Percentiles rank a stretch among this genome's conserved stretches.
These are phyloP conservation scores for Aleadryas rufinucha DNA, from an alignment of 2,113 vertebrate genomes.

Conservation along the genomic window DNA sequence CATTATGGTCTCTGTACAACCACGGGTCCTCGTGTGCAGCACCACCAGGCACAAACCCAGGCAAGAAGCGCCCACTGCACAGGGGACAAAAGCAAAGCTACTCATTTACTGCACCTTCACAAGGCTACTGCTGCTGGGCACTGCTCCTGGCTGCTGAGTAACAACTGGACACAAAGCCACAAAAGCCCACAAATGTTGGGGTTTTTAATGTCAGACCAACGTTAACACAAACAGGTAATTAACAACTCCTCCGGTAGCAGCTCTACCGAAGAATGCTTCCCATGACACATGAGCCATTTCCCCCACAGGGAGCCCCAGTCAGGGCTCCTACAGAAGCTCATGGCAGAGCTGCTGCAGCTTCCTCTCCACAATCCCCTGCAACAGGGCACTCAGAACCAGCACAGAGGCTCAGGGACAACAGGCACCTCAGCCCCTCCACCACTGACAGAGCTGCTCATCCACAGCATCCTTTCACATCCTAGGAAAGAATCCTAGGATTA, in stretches of 20 bases:
- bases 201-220: background rate
- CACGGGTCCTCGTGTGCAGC: background rate
- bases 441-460: background rate
- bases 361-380: background rate
- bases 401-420: accelerated
- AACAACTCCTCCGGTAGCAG: background rate
- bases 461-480: background rate
- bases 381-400: background rate
- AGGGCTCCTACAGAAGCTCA: background rate
- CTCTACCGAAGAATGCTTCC: background rate
- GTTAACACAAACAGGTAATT: background rate
- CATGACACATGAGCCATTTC: background rate
- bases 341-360: background rate
- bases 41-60: background rate
- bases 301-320: background rate
- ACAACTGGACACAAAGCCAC: background rate
- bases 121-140: background rate
- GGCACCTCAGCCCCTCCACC: background rate
- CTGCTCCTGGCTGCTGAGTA: background rate
- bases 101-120: background rate
- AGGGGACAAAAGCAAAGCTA: background rate
- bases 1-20: background rate
- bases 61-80: background rate
- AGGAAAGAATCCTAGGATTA: too few relatives aligned
- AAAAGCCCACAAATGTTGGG: background rate